These are phyloP conservation scores for Hypomecis atomaria DNA, from an alignment of 2,888 invertebrate genomes.

Conservation along the genomic window DNA sequence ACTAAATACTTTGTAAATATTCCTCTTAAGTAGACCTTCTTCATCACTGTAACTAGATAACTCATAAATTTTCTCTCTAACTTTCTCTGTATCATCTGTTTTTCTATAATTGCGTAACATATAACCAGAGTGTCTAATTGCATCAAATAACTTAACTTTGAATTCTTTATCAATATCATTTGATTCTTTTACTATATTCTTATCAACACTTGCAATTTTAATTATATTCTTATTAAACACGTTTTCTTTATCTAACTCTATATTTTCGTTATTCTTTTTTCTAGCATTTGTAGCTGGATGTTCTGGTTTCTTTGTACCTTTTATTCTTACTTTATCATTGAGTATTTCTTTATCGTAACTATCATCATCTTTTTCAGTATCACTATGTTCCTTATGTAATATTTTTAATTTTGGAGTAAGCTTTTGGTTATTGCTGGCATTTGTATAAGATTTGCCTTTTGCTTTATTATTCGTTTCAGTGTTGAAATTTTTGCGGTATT, in stretches of 20 bases:
- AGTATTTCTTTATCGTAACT: not conserved
- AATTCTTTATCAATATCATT: conserved; percentile 4
- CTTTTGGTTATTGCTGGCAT: not conserved
- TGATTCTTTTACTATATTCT: not conserved
- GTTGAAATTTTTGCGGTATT: not conserved
- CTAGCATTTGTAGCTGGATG: not conserved
- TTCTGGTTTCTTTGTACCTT: not conserved
- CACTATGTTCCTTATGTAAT: not conserved
- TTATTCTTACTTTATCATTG: not conserved
- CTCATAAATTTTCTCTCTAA: not conserved
- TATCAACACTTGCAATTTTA: not conserved
- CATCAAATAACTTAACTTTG: conserved; percentile 6
- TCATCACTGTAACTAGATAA: conserved; percentile 4
- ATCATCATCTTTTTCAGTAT: not conserved
- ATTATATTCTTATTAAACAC: not conserved
- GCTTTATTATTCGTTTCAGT: not conserved
- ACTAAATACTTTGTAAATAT: conserved; percentile 14
- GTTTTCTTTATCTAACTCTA: not conserved
- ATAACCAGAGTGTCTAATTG: conserved; percentile 3
- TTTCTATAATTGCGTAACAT: not conserved
- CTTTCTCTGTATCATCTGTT: not conserved
- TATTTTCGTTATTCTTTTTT: not conserved
- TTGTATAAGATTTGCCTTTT: not conserved
- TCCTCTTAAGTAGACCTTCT: conserved; percentile 3
- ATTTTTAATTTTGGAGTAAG: not conserved